Base-by-base conservation (phyloP, 1,140 invertebrate species). In the Mycetomoellerius zeteki region DNA sequence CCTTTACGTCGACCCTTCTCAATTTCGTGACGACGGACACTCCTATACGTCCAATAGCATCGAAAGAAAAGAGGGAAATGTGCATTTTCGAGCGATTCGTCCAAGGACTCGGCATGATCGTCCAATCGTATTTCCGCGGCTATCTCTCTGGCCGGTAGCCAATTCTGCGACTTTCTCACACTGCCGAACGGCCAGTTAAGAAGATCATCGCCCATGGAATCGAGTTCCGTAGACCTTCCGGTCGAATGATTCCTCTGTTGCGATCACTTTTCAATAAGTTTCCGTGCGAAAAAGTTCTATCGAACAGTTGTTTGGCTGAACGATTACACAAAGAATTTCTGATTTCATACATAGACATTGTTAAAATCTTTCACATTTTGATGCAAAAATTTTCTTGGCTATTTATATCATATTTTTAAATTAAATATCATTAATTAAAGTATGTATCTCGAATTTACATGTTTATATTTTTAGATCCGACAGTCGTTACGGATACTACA, bases 121-220 rank as follows among this genome's bases (percentile, higher is more conserved):
- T 24, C 65, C 78, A 54, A 37, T 82, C 69, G 80, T 75, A 84
- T 84, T 84, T 84, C 56, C 80, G 80, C 21, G 21, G 67, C 54
- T 73, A 84, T 84, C 80, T 84, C 33, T 27, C 54, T 84, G 69
- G 80, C 69, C 69, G 24, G 69, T 27, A 73, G 80, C 80, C 80
- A 84, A 84, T 73, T 84, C 56, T 47, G 54, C 54, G 80, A 84
- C 27, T 84, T 73, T 60, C 24, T 30, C 73, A 30, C 65, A 47
- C 47, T 24, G 73, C n/a, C 58, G 65, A 88, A 88, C 54, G 72
- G 33, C 73, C 86, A 71, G 86, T 77, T 85, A 85, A 85, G 80
- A 52, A 33, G 71, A 85, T 87, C 86, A 84, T 87, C 72, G 33
- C 52, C 37, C 14, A 19, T 65, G 50, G 62, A 87, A 87, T 87